phyloP scores from a whole-genome alignment of 2,888 invertebrate species.

The Meteorus colon region DNA sequence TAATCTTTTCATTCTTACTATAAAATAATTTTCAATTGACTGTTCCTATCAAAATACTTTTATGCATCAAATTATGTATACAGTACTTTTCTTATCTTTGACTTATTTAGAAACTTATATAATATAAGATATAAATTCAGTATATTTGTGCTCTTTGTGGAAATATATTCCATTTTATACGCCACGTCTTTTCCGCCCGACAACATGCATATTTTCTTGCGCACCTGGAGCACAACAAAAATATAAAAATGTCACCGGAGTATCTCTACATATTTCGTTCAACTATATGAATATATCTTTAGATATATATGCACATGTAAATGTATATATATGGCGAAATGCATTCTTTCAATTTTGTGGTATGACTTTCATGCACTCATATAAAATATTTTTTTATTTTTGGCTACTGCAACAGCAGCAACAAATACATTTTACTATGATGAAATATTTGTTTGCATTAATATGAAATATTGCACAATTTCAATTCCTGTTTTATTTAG shows the following conservation, averaged over 20 bases:
- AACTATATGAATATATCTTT: background rate
- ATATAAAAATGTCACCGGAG: slow-evolving; percentile 35
- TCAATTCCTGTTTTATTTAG: background rate
- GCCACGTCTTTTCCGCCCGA: slow-evolving; percentile 7
- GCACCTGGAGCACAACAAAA: slow-evolving; percentile 33
- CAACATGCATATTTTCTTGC: slow-evolving; percentile 27
- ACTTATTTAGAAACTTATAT: background rate
- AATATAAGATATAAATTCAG: background rate
- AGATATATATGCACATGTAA: background rate
- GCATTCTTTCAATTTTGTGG: background rate
- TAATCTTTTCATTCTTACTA: too few relatives aligned
- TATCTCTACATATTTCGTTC: slow-evolving; percentile 1
- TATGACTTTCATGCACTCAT: slow-evolving; percentile 2
- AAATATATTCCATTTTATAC: slow-evolving; percentile 5
- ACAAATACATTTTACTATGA: slow-evolving; percentile 4
- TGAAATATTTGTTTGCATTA: background rate
- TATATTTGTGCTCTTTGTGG: background rate
- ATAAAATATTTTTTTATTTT: background rate
- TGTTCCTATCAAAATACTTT: too few relatives aligned
- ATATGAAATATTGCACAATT: background rate
- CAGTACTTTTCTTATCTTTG: background rate
- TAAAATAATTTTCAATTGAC: too few relatives aligned
- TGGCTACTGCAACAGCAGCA: background rate
- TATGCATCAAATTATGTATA: too few relatives aligned
- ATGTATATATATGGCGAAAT: background rate